A percentile compares a stretch with the other conserved stretches of the same genome.
phyloP scores from a whole-genome alignment of 2,797 vertebrate genomes.

The Denticeps clupeoides region DNA sequence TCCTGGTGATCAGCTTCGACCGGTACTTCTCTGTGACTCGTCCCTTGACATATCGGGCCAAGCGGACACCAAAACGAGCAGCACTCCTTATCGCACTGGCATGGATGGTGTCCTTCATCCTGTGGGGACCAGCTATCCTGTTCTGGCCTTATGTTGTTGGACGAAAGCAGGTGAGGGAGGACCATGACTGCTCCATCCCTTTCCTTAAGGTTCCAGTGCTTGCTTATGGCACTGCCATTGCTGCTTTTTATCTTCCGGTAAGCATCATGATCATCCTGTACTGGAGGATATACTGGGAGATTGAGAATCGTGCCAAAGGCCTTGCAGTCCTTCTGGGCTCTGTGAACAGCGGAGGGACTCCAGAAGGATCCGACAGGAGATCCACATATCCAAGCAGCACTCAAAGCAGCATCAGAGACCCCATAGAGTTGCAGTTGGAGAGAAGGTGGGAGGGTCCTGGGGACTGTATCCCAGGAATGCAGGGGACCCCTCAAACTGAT shows the following conservation, averaged over 20 bases:
- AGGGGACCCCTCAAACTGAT: neutral
- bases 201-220: constrained; percentile 59
- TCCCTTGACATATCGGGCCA: constrained; percentile 61
- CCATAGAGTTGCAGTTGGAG: constrained; percentile 13
- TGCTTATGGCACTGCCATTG: constrained; percentile 64
- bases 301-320: constrained; percentile 54
- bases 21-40: constrained; percentile 66
- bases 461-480: constrained; percentile 33
- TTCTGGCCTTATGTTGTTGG: constrained; percentile 63
- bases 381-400: constrained; percentile 20
- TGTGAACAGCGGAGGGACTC: constrained; percentile 20
- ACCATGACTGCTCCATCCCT: constrained; percentile 54
- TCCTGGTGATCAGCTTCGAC: constrained; percentile 69
- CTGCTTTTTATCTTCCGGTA: constrained; percentile 67
- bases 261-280: constrained; percentile 66
- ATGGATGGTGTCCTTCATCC: constrained; percentile 61
- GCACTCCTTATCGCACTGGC: constrained; percentile 58
- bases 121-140: constrained; percentile 67
- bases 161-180: constrained; percentile 35
- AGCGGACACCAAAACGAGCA: constrained; percentile 56
- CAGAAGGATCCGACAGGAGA: constrained; percentile 10
- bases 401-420: constrained; percentile 31
- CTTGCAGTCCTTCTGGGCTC: constrained; percentile 56
- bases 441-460: constrained; percentile 9
- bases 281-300: constrained; percentile 67